A percentile compares a stretch with the other conserved stretches of the same genome.
Conservation (phyloP, 2,113 vertebrate genomes). For the Protomyctophum bolini region DNA sequence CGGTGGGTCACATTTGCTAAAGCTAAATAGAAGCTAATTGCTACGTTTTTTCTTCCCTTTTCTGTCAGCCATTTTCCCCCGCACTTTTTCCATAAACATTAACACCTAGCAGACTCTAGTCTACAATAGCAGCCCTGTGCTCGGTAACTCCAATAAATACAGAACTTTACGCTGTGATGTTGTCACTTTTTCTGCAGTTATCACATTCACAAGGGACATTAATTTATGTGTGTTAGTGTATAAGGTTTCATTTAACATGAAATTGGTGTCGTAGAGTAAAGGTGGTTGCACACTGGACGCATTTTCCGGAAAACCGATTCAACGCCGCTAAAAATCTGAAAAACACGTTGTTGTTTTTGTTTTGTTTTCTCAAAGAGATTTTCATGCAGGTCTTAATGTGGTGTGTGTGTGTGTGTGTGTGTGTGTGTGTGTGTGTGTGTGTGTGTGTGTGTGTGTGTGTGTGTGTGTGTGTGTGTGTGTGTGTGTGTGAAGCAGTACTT, state of each 20-base stretch:
- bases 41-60: slow-evolving; percentile 68
- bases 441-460: too few relatives aligned
- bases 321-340: too few relatives aligned
- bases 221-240: slow-evolving; percentile 81
- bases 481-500: slow-evolving; percentile 49
- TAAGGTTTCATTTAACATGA: slow-evolving; percentile 78
- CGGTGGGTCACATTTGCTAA: slow-evolving; percentile 66
- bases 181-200: slow-evolving; percentile 82
- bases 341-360: too few relatives aligned
- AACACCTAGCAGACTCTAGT: slow-evolving; percentile 76
- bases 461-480: too few relatives aligned
- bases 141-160: slow-evolving; percentile 77
- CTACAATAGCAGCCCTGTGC: slow-evolving; percentile 77
- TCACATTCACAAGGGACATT: slow-evolving; percentile 74
- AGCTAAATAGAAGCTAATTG: slow-evolving; percentile 87
- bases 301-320: too few relatives aligned
- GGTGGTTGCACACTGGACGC: too few relatives aligned
- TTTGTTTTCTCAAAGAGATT: too few relatives aligned
- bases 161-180: slow-evolving; percentile 72
- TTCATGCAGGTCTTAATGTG: too few relatives aligned
- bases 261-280: slow-evolving; percentile 67
- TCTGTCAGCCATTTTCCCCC: slow-evolving; percentile 74
- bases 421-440: too few relatives aligned
- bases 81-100: slow-evolving; percentile 85
- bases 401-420: too few relatives aligned